phyloP scores from a whole-genome alignment of 2,797 vertebrate genomes.

The Garrulus glandarius region DNA sequence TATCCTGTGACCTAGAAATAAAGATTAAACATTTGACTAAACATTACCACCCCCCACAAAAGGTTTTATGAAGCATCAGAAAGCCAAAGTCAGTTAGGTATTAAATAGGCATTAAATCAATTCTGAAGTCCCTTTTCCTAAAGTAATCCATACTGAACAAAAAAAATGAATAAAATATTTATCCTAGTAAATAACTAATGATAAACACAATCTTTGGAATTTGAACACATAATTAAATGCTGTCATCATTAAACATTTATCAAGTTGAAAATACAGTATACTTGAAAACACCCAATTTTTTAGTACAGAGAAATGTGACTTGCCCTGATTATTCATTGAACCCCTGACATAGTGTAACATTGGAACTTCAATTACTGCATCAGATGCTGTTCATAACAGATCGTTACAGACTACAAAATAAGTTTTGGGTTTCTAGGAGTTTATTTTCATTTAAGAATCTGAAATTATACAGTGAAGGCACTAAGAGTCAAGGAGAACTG shows the following conservation, averaged over 20 bases:
- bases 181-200: constrained; percentile 70
- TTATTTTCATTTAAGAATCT: not conserved
- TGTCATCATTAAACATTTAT: constrained; percentile 72
- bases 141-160: not conserved
- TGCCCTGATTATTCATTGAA: not conserved
- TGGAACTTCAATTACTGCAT: not conserved
- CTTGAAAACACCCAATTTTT: constrained; percentile 33
- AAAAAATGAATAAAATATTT: constrained; percentile 14
- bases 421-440: not conserved
- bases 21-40: not conserved
- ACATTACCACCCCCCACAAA: not conserved
- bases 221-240: constrained; percentile 65
- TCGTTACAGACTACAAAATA: not conserved
- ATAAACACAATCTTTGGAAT: constrained; percentile 67
- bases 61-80: not conserved
- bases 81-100: not conserved
- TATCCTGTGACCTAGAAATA: not conserved
- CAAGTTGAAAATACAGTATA: constrained; percentile 51
- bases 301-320: not conserved
- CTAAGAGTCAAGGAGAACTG: not conserved
- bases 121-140: not conserved
- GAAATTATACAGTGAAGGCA: not conserved
- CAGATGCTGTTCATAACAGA: not conserved
- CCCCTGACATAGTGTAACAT: not conserved
- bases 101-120: not conserved